These are phyloP conservation scores for Trachemys scripta DNA, from an alignment of 2,113 vertebrate genomes.

Conservation along the genomic window DNA sequence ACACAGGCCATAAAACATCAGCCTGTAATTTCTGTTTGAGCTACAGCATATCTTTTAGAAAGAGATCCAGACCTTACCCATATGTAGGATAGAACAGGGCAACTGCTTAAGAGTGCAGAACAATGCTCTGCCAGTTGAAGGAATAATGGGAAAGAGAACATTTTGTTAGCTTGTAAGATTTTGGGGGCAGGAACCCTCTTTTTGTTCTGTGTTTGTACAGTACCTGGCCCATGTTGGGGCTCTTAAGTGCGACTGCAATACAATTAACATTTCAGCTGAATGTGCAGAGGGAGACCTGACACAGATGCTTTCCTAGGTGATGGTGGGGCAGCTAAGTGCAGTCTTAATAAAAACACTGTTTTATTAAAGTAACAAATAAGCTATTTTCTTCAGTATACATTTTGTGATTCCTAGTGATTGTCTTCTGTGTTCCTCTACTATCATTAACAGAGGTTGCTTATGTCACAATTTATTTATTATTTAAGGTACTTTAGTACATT, in stretches of 20 bases:
- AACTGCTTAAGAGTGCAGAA: background rate
- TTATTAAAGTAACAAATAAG: background rate
- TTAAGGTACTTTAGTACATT: background rate
- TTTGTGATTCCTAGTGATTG: background rate
- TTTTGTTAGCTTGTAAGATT: fast-evolving
- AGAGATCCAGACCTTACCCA: background rate
- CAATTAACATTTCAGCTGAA: background rate
- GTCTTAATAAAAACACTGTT: background rate
- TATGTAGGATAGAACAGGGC: background rate
- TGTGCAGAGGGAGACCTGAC: background rate
- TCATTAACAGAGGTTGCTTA: background rate
- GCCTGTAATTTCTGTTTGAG: background rate
- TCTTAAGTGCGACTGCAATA: background rate
- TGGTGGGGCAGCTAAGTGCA: background rate
- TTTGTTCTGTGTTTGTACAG: background rate
- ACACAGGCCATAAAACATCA: fast-evolving
- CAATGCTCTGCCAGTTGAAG: background rate
- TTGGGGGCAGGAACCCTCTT: fast-evolving
- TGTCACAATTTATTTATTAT: background rate
- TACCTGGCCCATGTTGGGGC: background rate
- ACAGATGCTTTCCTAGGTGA: background rate
- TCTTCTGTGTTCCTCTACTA: background rate
- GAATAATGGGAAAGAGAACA: background rate
- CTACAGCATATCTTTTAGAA: background rate
- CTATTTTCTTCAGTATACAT: constrained; percentile 9